A percentile compares a stretch with the other conserved stretches of the same genome.
Evolutionary conservation across 1,140 invertebrate genomes (phyloP).

Genomic region (Melanaphis sacchari): DNA sequence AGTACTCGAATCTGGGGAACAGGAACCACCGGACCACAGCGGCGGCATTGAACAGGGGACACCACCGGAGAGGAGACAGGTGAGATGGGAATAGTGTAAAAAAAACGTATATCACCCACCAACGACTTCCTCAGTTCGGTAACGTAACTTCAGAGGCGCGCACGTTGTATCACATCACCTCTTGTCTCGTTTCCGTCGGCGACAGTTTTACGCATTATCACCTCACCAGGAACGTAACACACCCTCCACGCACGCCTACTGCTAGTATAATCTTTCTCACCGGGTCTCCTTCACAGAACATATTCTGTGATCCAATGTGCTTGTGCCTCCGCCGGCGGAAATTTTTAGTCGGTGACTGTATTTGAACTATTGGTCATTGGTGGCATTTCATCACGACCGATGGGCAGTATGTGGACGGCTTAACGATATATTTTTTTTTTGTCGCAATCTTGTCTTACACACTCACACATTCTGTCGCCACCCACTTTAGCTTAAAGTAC

Average conservation of each 20-base stretch:
- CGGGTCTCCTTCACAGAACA: no score
- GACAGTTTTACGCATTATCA: not conserved
- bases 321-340: not conserved
- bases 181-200: not conserved
- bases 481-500: not conserved
- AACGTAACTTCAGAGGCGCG: not conserved
- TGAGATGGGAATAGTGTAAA: not conserved
- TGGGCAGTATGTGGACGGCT: not conserved
- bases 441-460: not conserved
- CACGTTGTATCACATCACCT: not conserved
- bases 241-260: not conserved
- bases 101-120: not conserved
- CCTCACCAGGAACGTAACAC: not conserved
- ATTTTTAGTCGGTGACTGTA: not conserved
- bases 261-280: not conserved
- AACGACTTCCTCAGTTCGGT: not conserved
- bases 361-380: not conserved
- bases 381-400: not conserved
- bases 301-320: not conserved
- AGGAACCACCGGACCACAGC: conserved; percentile 1
- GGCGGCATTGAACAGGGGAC: conserved; percentile 32
- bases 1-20: not conserved
- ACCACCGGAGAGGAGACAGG: not conserved
- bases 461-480: not conserved
- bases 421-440: not conserved